Base-by-base conservation (phyloP, 2,888 invertebrate genomes). In the Polyploca ridens region DNA sequence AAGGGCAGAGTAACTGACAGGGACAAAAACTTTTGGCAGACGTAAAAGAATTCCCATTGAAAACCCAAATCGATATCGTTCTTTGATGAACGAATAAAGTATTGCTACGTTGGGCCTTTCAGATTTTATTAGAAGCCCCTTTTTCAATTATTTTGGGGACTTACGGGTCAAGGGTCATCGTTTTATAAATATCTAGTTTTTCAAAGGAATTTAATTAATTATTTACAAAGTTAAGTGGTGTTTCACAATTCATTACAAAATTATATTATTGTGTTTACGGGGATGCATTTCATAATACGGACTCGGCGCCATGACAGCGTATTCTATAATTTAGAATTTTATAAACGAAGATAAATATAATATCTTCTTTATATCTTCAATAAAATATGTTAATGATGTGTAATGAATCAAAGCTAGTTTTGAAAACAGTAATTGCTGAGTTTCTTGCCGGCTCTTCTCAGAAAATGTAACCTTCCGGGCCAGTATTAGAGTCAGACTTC, bases 41-140 rank as follows among this genome's bases (percentile, higher is more conserved):
- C 46, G n/a, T 46, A 54, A 54, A 54, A 54, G 54, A 54, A 54
- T 54, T 54, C 54, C 19, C 19, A 54, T 54, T 54, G 46, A 46
- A n/a, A n/a, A n/a, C 19, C 54, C 54, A 54, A 54, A 54, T 54
- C 54, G 54, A 54, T 54, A 54, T 54, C 54, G 54, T 54, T 16
- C 54, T 54, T 54, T 54, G 54, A 54, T 54, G 19, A 54, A 8
- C 19, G 54, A 19, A 54, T 19, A 54, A 54, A 19, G 54, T 19
- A 46, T 46, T 46, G 46, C 46, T 46, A 4, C 54, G 16, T 6
- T 19, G 10, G 10, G n/a, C 46, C 54, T 19, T 54, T 54, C 19
- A n/a, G 54, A 19, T 54, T 19, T 54, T 19, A 19, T 54, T 54
- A 19, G 54, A 54, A 19, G 54, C 41, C n/a, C 19, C 16, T 7